Conservation (phyloP, 2,113 vertebrate species). For the Platysternon megacephalum region DNA sequence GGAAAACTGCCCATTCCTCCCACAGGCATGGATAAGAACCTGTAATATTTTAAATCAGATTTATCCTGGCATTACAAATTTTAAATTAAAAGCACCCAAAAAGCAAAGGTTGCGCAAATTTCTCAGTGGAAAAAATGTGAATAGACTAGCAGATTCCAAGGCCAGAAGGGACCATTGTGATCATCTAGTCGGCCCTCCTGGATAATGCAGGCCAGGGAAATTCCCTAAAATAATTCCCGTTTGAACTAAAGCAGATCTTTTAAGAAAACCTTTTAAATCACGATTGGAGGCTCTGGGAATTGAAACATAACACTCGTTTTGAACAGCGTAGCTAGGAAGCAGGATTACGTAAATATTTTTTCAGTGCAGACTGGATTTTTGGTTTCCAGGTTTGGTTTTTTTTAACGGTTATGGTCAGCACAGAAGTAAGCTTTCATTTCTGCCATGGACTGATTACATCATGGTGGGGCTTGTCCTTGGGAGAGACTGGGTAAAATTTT, state of each 20-base stretch:
- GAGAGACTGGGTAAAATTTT: not conserved
- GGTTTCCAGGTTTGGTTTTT: not conserved
- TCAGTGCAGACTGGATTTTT: not conserved
- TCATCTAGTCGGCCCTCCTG: not conserved
- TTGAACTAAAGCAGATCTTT: not conserved
- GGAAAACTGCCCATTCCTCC: constrained; percentile 8
- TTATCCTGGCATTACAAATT: constrained; percentile 21
- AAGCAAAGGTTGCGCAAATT: not conserved
- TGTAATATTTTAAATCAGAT: constrained; percentile 7
- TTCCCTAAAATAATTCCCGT: not conserved
- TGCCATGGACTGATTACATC: not conserved
- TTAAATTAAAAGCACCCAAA: constrained; percentile 59
- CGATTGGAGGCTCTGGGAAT: too few relatives aligned
- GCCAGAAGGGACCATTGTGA: not conserved
- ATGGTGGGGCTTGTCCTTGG: not conserved
- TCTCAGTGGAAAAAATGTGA: not conserved
- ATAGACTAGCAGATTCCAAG: not conserved
- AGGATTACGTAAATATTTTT: not conserved
- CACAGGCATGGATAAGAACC: constrained; percentile 26
- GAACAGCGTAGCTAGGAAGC: not conserved
- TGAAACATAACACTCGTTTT: not conserved
- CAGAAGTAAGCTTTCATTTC: not conserved
- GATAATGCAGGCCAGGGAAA: not conserved
- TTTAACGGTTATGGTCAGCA: rapidly evolving
- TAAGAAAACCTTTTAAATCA: too few relatives aligned